Evolutionary conservation across 53 echinoderm and acorn worm genomes (phyloP), one percentile per base, ranked within the genome.

Genomic region (Pentamera pediparva): DNA sequence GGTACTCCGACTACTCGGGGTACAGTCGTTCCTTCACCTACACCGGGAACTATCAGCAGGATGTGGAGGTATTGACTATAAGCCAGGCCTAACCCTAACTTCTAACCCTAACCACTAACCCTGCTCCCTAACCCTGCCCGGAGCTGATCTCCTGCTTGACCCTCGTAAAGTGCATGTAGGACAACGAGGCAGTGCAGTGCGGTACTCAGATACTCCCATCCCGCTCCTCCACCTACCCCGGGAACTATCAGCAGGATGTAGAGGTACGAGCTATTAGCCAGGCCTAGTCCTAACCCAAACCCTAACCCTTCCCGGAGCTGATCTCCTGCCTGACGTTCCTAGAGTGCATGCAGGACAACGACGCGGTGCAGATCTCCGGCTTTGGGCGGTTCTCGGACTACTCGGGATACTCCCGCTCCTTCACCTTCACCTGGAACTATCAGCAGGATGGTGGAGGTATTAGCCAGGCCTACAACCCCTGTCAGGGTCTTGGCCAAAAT

Each of bases 151-250:
- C 75, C 3, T 62, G 75, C 4, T 64, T 92, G 19, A 35, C 78
- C 34, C 77, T 92, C 59, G 80, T 76, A 21, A 85, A 92, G 85
- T 63, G 85, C 34, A 60, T 92, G 79, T 79, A 92, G 53, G 88
- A 92, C 58, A 92, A 92, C 25, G 92, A 92, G 61, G 92, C 89
- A 0, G 20, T n/a, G n/a, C n/a, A n/a, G n/a, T n/a, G n/a, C n/a
- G n/a, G n/a, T n/a, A n/a, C n/a, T n/a, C n/a, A n/a, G n/a, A n/a
- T n/a, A n/a, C n/a, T n/a, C n/a, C n/a, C n/a, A n/a, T n/a, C n/a
- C n/a, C 53, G 76, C 47, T 76, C 70, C 8, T 79, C 89, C 10
- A 48, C 54, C 39, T 92, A 62, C 58, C 59, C 25, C 17, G 92
- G 89, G 6, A 85, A 88, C 37, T 81, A 69, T 69, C 77, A 49